Conservation (phyloP, 2,113 vertebrate species). For the Platycercus adscitus region DNA sequence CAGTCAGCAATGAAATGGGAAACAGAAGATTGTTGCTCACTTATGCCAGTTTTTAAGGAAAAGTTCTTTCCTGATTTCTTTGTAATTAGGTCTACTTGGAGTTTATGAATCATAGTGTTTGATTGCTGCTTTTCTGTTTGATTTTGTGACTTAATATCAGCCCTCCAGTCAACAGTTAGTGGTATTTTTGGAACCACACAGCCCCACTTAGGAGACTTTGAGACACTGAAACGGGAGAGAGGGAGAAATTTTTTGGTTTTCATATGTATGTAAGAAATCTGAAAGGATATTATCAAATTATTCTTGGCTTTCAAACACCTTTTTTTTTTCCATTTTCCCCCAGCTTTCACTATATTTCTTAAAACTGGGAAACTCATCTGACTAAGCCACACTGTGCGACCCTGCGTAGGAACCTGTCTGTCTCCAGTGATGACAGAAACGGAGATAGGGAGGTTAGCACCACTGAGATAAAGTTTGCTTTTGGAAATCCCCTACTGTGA, state of each 20-base stretch:
- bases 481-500: neutral
- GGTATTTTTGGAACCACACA: neutral
- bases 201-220: neutral
- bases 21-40: conserved; percentile 29
- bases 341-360: neutral
- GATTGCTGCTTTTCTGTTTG: conserved; percentile 7
- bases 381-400: neutral
- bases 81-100: conserved; percentile 38
- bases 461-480: neutral
- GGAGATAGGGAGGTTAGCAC: neutral
- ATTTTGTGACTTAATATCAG: conserved; percentile 7
- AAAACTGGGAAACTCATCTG: neutral
- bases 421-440: neutral
- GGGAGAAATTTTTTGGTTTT: neutral
- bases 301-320: neutral
- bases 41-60: neutral
- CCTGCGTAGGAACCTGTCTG: neutral
- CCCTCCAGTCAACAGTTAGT: conserved; percentile 4
- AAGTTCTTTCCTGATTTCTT: conserved; percentile 17
- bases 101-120: conserved; percentile 45
- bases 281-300: neutral
- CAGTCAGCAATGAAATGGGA: neutral
- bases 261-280: neutral
- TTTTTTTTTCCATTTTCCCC: neutral
- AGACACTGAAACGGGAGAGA: neutral